Evolutionary conservation across 2,113 vertebrate species (phyloP).

Genomic region (Paramisgurnus dabryanus): DNA sequence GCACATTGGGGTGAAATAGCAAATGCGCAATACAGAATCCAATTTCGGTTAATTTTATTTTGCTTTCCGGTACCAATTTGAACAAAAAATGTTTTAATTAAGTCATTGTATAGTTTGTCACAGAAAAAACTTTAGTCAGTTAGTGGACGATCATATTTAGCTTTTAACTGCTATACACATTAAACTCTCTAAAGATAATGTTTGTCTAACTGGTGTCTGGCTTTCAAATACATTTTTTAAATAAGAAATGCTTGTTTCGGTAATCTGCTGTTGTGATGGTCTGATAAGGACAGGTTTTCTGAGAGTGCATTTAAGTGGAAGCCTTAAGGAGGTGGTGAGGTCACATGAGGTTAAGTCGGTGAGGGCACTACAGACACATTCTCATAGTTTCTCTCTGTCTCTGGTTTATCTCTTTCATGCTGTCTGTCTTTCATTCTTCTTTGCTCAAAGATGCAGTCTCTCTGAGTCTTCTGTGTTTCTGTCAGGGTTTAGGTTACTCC

Average conservation of each 20-base stretch:
- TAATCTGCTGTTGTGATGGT: conserved; percentile 13
- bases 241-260: conserved; percentile 11
- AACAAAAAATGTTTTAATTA: no score
- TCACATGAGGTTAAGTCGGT: conserved; percentile 8
- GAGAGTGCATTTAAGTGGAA: neutral
- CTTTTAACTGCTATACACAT: neutral
- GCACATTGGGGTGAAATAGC: conserved; percentile 74
- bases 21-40: neutral
- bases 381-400: neutral
- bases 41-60: no score
- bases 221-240: conserved; percentile 29
- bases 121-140: no score
- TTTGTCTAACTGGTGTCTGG: conserved; percentile 3
- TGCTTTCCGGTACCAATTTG: no score
- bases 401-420: conserved; percentile 14
- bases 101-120: no score
- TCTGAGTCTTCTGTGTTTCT: conserved; percentile 58
- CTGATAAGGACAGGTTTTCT: neutral
- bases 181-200: neutral
- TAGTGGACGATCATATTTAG: no score
- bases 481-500: conserved; percentile 74
- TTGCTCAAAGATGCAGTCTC: conserved; percentile 16
- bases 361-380: neutral
- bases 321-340: neutral
- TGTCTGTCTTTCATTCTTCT: neutral